Conservation (phyloP, 23 tunicate species). For the Trididemnum miniatum region DNA sequence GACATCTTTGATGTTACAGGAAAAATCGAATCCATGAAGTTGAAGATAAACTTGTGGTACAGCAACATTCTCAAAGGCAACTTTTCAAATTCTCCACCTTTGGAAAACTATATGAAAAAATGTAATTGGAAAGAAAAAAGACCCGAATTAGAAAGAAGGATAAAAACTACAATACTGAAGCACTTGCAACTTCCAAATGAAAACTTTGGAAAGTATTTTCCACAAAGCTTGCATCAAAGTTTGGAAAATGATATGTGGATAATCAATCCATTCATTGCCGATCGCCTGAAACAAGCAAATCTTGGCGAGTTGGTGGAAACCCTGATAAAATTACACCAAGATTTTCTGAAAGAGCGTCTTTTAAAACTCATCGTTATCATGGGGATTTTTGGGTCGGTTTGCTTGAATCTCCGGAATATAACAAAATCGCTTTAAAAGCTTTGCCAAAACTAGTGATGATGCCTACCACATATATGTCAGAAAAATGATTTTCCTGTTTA, state of each 20-base stretch:
- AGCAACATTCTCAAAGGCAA: background rate
- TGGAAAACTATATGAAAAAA: constrained; percentile 12
- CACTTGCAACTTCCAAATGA: too few relatives aligned
- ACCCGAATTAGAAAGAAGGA: too few relatives aligned
- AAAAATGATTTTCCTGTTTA: constrained; percentile 33
- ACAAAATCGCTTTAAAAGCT: constrained; percentile 36
- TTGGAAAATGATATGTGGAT: too few relatives aligned
- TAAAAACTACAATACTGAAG: too few relatives aligned
- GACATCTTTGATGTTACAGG: background rate
- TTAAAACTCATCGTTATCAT: constrained; percentile 34
- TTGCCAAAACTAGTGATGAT: constrained; percentile 46
- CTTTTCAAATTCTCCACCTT: constrained; percentile 4
- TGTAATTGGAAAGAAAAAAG: too few relatives aligned
- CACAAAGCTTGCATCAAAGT: too few relatives aligned
- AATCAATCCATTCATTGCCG: too few relatives aligned
- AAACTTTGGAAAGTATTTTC: too few relatives aligned
- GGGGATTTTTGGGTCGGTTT: constrained; percentile 39
- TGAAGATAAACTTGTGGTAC: background rate
- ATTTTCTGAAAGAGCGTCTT: too few relatives aligned
- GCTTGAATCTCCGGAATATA: constrained; percentile 45
- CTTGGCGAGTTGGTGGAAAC: too few relatives aligned
- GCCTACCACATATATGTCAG: constrained; percentile 35
- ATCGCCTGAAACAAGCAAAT: too few relatives aligned
- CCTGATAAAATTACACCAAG: too few relatives aligned
- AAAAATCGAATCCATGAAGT: constrained; percentile 6